Percentiles rank a stretch among this genome's conserved stretches.
Conservation (phyloP, 2,888 invertebrate genomes). For the Noctuana brunneofusca region DNA sequence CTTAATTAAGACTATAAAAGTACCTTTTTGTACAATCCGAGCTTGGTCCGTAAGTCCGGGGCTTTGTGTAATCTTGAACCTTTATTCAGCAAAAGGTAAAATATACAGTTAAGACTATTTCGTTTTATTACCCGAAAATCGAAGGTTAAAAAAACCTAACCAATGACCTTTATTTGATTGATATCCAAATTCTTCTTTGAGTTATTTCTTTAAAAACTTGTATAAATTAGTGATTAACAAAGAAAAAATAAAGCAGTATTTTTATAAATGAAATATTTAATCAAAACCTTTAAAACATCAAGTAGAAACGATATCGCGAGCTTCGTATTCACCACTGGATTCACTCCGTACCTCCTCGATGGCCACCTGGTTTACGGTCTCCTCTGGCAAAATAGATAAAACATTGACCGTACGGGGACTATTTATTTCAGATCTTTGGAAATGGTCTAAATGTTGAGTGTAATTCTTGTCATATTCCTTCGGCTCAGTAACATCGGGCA, state of each 20-base stretch:
- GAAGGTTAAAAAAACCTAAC: no score
- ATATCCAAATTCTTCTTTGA: no score
- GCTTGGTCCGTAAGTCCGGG: constrained; percentile 38
- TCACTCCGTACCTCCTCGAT: constrained; percentile 58
- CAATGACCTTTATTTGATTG: no score
- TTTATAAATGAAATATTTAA: constrained; percentile 10
- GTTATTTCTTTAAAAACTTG: no score
- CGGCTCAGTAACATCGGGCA: constrained; percentile 25
- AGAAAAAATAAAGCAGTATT: background rate
- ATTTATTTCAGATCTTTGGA: constrained; percentile 41
- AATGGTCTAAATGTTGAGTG: constrained; percentile 12
- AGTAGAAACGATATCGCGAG: constrained; percentile 42
- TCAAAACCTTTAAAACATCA: constrained; percentile 33
- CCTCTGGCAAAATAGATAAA: constrained; percentile 61
- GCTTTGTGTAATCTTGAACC: constrained; percentile 29
- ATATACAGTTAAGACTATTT: background rate
- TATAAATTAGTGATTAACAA: no score
- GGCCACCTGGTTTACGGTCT: constrained; percentile 66
- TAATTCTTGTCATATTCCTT: constrained; percentile 32
- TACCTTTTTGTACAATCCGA: constrained; percentile 34
- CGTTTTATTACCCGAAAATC: background rate
- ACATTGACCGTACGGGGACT: constrained; percentile 38
- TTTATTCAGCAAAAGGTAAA: background rate
- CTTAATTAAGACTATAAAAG: constrained; percentile 17
- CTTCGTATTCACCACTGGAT: constrained; percentile 43